Evolutionary conservation across 1,140 invertebrate species (phyloP).

Genomic region (Leptinotarsa lineolata): DNA sequence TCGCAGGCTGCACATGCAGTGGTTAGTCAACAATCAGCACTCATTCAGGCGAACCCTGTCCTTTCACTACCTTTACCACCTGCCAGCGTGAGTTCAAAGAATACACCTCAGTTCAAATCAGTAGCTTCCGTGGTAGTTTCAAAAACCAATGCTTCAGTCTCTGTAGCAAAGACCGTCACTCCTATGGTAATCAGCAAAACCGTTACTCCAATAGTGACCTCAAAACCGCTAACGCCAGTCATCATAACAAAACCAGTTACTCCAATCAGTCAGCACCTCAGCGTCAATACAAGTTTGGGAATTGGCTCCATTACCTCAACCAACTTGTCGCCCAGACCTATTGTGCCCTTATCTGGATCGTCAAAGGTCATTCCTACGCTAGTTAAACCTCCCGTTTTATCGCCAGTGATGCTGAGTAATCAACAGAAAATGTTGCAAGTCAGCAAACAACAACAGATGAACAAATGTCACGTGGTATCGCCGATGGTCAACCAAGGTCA

Average conservation of each 20-base stretch:
- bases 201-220: constrained; percentile 18
- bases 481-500: constrained; percentile 38
- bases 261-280: constrained; percentile 44
- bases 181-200: constrained; percentile 27
- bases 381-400: constrained; percentile 51
- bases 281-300: constrained; percentile 41
- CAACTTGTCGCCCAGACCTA: constrained; percentile 48
- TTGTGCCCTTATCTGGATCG: constrained; percentile 31
- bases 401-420: constrained; percentile 41
- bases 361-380: constrained; percentile 30
- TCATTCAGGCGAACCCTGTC: constrained; percentile 21
- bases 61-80: constrained; percentile 2
- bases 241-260: constrained; percentile 33
- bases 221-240: constrained; percentile 21
- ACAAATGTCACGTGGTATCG: constrained; percentile 31
- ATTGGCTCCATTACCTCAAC: constrained; percentile 31
- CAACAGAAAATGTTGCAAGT: constrained; percentile 43
- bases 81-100: neutral
- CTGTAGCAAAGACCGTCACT: constrained; percentile 24
- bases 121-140: constrained; percentile 11
- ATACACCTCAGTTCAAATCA: constrained; percentile 9
- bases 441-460: constrained; percentile 32
- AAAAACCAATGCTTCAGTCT: constrained; percentile 8
- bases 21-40: constrained; percentile 37
- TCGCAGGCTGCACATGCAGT: constrained; percentile 52